Conservation (phyloP, 2,888 invertebrate species). For the Tetramorium bicarinatum region DNA sequence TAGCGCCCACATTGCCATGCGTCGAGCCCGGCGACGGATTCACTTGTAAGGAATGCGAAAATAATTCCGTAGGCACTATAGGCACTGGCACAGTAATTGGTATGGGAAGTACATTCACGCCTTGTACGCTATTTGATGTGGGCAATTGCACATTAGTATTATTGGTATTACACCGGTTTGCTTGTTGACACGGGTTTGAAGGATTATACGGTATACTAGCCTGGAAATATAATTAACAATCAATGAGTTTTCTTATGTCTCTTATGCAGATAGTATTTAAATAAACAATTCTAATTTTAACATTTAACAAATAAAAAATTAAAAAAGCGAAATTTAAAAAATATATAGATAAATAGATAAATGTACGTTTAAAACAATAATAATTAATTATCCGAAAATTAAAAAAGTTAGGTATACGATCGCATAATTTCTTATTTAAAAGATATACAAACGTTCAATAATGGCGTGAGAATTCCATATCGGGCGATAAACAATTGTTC, state of each 20-base stretch:
- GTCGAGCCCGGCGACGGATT: conserved; percentile 70
- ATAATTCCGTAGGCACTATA: conserved; percentile 81
- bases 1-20: conserved; percentile 75
- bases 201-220: conserved; percentile 79
- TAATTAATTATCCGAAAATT: not conserved
- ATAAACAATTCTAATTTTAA: not conserved
- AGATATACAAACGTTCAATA: conserved; percentile 83
- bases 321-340: not conserved
- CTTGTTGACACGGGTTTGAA: conserved; percentile 76
- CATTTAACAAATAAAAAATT: not conserved
- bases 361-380: not conserved
- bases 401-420: not conserved
- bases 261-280: not conserved
- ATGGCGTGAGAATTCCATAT: conserved; percentile 89
- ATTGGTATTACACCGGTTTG: conserved; percentile 66
- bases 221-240: conserved; percentile 66
- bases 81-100: conserved; percentile 82
- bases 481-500: conserved; percentile 94
- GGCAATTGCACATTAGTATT: conserved; percentile 67
- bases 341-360: not conserved
- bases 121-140: conserved; percentile 72
- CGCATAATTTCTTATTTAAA: not conserved
- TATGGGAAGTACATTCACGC: conserved; percentile 80
- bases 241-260: not conserved
- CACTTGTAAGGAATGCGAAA: conserved; percentile 78